These are phyloP conservation scores for Drosophila ambigua DNA, from an alignment of 1,140 invertebrate genomes.

Conservation along the genomic window DNA sequence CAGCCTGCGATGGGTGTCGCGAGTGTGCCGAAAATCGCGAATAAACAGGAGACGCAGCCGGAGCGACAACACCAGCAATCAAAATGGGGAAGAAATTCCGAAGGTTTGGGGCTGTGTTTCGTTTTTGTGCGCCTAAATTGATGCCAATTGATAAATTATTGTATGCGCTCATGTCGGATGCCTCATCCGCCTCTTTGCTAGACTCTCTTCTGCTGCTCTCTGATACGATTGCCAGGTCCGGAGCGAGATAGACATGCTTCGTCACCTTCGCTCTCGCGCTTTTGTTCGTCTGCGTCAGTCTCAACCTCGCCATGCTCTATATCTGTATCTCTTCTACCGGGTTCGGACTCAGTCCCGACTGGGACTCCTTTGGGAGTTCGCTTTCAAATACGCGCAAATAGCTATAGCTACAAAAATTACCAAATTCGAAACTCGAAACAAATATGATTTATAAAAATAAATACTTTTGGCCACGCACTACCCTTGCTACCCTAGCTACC, in stretches of 20 bases:
- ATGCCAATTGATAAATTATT: slow-evolving; percentile 82
- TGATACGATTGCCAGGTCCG: slow-evolving; percentile 19
- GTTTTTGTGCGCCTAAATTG: slow-evolving; percentile 64
- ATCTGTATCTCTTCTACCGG: background rate
- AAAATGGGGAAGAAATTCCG: slow-evolving; percentile 25
- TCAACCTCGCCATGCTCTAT: background rate
- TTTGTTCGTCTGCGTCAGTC: background rate
- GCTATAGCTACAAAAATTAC: no score
- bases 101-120: slow-evolving; percentile 15
- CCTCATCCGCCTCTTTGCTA: slow-evolving; percentile 3
- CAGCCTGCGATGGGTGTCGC: slow-evolving; percentile 25
- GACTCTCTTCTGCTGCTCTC: background rate
- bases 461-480: no score
- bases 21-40: slow-evolving; percentile 28
- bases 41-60: slow-evolving; percentile 8
- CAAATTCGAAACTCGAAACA: no score
- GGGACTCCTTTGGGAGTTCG: no score
- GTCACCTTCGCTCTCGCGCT: slow-evolving; percentile 1
- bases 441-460: no score
- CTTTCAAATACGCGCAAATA: no score
- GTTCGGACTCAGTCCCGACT: no score
- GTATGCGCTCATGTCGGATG: slow-evolving; percentile 39
- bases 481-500: no score
- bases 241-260: slow-evolving; percentile 1
- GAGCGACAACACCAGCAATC: slow-evolving; percentile 30